These are phyloP conservation scores for Melopsittacus undulatus DNA, from an alignment of 2,797 vertebrate species.

Conservation along the genomic window DNA sequence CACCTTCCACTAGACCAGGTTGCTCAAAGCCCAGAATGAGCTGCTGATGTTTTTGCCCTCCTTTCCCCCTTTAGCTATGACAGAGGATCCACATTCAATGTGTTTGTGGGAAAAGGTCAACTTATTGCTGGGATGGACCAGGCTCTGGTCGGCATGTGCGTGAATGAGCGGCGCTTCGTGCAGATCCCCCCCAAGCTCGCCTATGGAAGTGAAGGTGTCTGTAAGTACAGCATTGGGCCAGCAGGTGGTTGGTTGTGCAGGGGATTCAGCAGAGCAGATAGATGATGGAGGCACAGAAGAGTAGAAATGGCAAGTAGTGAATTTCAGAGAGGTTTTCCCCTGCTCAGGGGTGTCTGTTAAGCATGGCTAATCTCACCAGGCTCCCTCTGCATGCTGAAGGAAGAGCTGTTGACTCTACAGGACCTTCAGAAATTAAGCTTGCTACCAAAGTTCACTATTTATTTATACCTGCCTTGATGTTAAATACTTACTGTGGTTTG, in stretches of 20 bases:
- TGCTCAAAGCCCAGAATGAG: neutral
- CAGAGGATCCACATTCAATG: conserved; percentile 91
- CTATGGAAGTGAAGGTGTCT: conserved; percentile 90
- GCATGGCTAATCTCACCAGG: neutral
- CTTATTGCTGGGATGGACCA: conserved; percentile 96
- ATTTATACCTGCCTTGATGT: neutral
- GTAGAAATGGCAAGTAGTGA: neutral
- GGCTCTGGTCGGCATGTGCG: conserved; percentile 94
- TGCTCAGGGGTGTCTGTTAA: neutral
- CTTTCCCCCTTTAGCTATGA: conserved; percentile 84
- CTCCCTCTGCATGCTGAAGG: fast-evolving
- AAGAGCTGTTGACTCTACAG: neutral
- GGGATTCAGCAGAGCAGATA: too few species aligned
- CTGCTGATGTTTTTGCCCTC: neutral
- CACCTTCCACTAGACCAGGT: neutral
- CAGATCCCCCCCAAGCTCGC: conserved; percentile 91
- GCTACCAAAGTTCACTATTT: neutral
- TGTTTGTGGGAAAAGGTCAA: conserved; percentile 92
- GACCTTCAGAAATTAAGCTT: neutral
- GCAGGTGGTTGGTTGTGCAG: neutral
- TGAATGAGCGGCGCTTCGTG: conserved; percentile 91
- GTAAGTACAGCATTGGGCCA: conserved; percentile 73
- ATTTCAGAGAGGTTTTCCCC: neutral
- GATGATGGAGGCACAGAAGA: neutral
- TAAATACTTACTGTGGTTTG: neutral